phyloP scores from a whole-genome alignment of 2,888 invertebrate species.

The Muschampia plurimacula region DNA sequence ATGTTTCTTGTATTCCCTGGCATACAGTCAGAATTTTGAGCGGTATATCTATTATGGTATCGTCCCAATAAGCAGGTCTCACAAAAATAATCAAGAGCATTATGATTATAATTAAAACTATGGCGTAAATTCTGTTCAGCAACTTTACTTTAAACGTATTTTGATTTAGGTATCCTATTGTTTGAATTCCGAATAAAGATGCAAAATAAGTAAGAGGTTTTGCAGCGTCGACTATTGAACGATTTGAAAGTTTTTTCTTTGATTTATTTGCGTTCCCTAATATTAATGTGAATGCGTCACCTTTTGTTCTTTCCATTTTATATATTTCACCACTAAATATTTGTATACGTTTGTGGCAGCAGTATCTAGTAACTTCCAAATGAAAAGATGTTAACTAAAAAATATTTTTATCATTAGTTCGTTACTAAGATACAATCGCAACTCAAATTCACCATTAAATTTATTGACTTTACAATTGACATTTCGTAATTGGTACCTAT shows the following conservation, averaged over 20 bases:
- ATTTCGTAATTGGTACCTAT: too few relatives aligned
- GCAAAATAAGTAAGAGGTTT: conserved; percentile 59
- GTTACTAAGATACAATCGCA: neutral
- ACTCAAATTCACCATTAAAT: neutral
- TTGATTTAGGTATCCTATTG: conserved; percentile 52
- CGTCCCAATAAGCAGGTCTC: conserved; percentile 55
- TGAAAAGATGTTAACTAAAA: neutral
- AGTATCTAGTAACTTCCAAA: neutral
- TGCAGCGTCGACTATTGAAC: conserved; percentile 54
- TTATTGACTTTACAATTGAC: neutral
- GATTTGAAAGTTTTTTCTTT: conserved; percentile 37
- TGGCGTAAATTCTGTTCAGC: conserved; percentile 53
- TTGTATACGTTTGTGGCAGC: neutral
- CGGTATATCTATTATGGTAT: conserved; percentile 59
- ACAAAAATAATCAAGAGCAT: conserved; percentile 46
- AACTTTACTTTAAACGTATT: conserved; percentile 47
- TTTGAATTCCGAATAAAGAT: conserved; percentile 58
- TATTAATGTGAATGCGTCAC: conserved; percentile 44
- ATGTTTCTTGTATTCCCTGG: conserved; percentile 50
- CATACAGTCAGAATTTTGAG: conserved; percentile 60
- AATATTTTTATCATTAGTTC: neutral
- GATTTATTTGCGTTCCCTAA: conserved; percentile 40
- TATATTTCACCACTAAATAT: neutral
- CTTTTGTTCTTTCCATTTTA: conserved; percentile 19
- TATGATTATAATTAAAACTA: conserved; percentile 50